phyloP scores from a whole-genome alignment of 2,888 invertebrate genomes.

The Cephus pygmeus region DNA sequence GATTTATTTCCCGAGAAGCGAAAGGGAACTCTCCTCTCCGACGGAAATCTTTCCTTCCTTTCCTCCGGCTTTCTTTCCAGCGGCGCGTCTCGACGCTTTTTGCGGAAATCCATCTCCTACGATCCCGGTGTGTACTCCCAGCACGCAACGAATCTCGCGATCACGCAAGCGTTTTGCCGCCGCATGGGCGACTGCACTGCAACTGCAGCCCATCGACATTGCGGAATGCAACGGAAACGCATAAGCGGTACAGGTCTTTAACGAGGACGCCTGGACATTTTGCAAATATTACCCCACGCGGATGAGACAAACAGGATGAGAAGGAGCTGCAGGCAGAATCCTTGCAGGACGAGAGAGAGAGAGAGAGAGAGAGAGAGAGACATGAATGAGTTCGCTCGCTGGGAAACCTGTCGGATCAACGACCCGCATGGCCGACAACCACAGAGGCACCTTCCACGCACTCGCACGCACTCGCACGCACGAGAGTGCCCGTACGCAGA shows the following conservation, averaged over 20 bases:
- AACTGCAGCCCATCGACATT: not conserved
- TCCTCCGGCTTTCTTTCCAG: not conserved
- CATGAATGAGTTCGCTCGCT: constrained; percentile 8
- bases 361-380: not conserved
- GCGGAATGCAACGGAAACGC: not conserved
- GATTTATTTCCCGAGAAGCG: not conserved
- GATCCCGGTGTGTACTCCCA: not conserved
- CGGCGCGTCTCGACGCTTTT: not conserved
- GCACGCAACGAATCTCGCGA: not conserved
- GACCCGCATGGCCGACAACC: constrained; percentile 16
- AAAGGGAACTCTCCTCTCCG: not conserved
- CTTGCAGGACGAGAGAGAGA: not conserved
- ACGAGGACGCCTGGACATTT: not conserved
- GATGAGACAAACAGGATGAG: not conserved
- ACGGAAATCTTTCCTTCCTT: not conserved
- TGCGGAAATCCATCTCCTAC: not conserved
- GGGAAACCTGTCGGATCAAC: constrained; percentile 20
- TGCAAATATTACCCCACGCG: not conserved
- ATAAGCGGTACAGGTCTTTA: not conserved
- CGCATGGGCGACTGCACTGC: not conserved
- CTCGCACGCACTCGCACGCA: not conserved
- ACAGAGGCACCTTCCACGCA: not conserved
- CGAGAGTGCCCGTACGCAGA: not conserved
- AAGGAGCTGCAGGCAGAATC: not conserved
- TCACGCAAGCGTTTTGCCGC: not conserved